phyloP scores from a whole-genome alignment of 2,797 vertebrate species.

The Mallotus villosus region DNA sequence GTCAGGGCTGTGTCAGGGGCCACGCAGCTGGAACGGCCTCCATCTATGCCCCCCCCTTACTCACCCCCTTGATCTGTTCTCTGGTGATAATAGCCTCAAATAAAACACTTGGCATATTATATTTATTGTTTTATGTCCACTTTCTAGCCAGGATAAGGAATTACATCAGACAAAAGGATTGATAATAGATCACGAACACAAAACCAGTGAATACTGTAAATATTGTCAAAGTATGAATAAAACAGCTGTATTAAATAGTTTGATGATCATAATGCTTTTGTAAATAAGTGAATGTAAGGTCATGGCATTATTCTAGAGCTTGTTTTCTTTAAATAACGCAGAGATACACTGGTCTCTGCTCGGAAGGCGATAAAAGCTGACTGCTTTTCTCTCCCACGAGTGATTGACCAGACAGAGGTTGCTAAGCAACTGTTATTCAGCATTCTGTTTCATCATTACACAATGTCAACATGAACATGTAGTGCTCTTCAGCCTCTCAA shows the following conservation, averaged over 20 bases:
- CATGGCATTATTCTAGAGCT: no score
- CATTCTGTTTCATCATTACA: constrained; percentile 23
- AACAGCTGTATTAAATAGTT: background rate
- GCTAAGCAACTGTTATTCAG: constrained; percentile 55
- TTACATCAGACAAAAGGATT: background rate
- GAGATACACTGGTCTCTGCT: background rate
- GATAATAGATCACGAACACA: background rate
- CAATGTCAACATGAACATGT: constrained; percentile 10
- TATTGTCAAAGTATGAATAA: no score
- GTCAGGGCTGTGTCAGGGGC: background rate
- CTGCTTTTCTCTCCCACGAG: constrained; percentile 7
- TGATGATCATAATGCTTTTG: background rate
- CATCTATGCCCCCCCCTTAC: background rate
- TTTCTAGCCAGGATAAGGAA: background rate
- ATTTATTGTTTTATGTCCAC: background rate
- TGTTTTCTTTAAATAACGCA: background rate
- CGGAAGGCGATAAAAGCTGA: background rate
- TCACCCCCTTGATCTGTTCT: background rate
- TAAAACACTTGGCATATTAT: background rate
- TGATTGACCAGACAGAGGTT: constrained; percentile 43
- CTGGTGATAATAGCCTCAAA: constrained; percentile 8
- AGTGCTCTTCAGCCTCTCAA: background rate
- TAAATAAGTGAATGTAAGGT: no score
- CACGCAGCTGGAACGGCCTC: background rate
- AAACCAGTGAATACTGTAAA: background rate